These are phyloP conservation scores for Cathartes aura DNA, from an alignment of 2,113 vertebrate genomes.

Conservation along the genomic window DNA sequence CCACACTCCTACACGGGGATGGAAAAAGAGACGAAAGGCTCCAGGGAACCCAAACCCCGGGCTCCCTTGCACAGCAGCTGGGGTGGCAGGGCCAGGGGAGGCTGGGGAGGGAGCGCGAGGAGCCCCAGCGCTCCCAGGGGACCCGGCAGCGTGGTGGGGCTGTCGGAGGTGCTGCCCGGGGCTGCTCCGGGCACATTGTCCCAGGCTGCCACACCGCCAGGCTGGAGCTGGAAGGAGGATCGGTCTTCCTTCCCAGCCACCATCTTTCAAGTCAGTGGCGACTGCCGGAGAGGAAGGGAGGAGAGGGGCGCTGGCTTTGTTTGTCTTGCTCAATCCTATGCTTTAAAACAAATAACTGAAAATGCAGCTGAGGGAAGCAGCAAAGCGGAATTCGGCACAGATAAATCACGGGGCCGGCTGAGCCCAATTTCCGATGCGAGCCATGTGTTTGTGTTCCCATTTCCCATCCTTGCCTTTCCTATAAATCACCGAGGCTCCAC, in stretches of 20 bases:
- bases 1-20: not conserved
- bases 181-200: not conserved
- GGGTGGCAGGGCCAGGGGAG: not conserved
- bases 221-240: slow-evolving; percentile 17
- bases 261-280: slow-evolving; percentile 17
- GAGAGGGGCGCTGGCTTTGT: slow-evolving; percentile 63
- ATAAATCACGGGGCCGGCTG: slow-evolving; percentile 55
- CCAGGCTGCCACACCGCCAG: rapidly evolving
- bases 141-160: rapidly evolving
- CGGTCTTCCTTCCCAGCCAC: slow-evolving; percentile 10
- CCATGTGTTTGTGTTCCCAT: slow-evolving; percentile 48
- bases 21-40: not conserved
- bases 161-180: rapidly evolving
- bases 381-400: slow-evolving; percentile 26
- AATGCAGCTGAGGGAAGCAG: slow-evolving; percentile 49
- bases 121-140: not conserved
- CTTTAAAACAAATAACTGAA: slow-evolving; percentile 52
- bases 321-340: slow-evolving; percentile 6
- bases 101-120: not conserved
- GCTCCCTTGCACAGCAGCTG: rapidly evolving
- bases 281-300: slow-evolving; percentile 61
- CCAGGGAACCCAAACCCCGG: rapidly evolving
- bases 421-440: slow-evolving; percentile 40
- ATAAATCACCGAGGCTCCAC: slow-evolving; percentile 17
- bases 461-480: slow-evolving; percentile 23